phyloP scores from a whole-genome alignment of 2,888 invertebrate genomes.

The Volucella inanis region DNA sequence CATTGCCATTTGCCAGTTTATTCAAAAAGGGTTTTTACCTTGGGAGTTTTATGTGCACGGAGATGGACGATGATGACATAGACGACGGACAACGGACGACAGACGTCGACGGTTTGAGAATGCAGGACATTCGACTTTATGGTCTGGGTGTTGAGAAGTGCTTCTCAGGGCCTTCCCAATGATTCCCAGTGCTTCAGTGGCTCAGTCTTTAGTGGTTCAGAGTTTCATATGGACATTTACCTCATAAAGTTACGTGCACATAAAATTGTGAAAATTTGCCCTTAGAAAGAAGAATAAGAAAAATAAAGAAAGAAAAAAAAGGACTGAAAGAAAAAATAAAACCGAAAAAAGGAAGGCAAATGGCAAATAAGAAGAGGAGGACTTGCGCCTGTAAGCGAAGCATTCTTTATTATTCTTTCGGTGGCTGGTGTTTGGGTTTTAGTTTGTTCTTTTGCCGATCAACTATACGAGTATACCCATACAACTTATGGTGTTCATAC shows the following conservation, averaged over 20 bases:
- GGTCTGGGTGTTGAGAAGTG: too few species aligned
- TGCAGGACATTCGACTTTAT: too few species aligned
- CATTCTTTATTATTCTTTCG: constrained; percentile 73
- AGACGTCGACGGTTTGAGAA: background rate
- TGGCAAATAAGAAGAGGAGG: constrained; percentile 30
- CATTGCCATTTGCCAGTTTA: constrained; percentile 59
- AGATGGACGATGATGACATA: constrained; percentile 53
- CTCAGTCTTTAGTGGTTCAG: constrained; percentile 33
- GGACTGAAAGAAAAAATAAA: background rate
- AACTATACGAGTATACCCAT: too few species aligned
- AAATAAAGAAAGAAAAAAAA: constrained; percentile 4
- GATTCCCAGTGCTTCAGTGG: background rate
- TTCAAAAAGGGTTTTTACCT: constrained; percentile 64
- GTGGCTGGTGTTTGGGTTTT: constrained; percentile 66
- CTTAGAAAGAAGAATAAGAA: constrained; percentile 37
- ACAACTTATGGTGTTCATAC: too few species aligned
- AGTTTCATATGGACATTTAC: constrained; percentile 73
- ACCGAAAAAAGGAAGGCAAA: background rate
- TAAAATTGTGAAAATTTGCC: constrained; percentile 71
- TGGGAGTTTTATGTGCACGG: constrained; percentile 60
- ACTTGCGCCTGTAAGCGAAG: constrained; percentile 70
- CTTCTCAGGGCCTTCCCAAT: too few species aligned
- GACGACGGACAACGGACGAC: background rate
- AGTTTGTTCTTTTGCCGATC: constrained; percentile 39
- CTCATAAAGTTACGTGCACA: constrained; percentile 71